Evolutionary conservation across 2,797 vertebrate genomes (phyloP), one percentile per base, ranked within the genome.

Genomic region (Ficedula albicollis): DNA sequence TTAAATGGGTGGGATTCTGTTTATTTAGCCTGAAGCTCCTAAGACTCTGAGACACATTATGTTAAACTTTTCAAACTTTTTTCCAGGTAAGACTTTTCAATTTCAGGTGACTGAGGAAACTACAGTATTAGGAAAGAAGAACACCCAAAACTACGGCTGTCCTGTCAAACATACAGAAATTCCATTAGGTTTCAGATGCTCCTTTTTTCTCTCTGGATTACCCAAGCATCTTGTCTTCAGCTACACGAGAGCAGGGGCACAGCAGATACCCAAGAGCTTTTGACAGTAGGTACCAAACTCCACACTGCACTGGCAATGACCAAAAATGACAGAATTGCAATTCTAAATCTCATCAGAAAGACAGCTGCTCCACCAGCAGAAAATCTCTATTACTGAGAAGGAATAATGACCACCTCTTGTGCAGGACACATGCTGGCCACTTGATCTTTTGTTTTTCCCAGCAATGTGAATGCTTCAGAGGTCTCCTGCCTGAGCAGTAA

Each of bases 21-120:
- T 79, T 84, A 67, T 69, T 82, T 82, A 88, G 46, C 59, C 67
- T 76, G 59, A 34, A 88, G 55, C 60, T 84, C 23, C 62, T 60
- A 69, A 86, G 36, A 73, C 32, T 84, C 41, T 66, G 27, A 34
- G 56, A 73, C 16, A 34, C 6, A 9, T 30, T 72, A 48, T 51
- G 81, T 80, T 58, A 78, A 86, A 44, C 32, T 74, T 87, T 85
- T 43, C 30, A 11, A 68, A 23, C 1, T 16, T 73, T 87, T 84
- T 91, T 72, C 36, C 54, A 48, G 19, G n/a, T 39, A 60, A 77
- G 55, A 56, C 11, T 74, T 69, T 32, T 43, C n/a, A 26, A 1
- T 85, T 91, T 78, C 58, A 59, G 20, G 54, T n/a, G n/a, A 66
- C 11, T 43, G 44, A 76, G 41, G n/a, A 89, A 83, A 70, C 15